phyloP scores from a whole-genome alignment of 2,888 invertebrate species.

The Cerastis rubricosa region DNA sequence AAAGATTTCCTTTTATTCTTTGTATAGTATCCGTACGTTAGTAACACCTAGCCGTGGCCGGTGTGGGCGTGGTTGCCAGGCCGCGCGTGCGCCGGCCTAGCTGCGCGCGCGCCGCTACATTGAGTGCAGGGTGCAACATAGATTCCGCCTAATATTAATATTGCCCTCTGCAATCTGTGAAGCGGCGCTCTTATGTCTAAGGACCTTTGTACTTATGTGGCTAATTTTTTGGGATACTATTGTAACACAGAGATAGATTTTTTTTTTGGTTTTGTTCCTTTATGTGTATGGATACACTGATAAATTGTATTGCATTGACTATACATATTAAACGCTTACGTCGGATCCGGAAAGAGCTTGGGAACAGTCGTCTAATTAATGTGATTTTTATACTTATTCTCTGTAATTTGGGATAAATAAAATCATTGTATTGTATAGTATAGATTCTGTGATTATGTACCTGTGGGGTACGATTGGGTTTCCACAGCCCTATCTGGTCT shows the following conservation, averaged over 20 bases:
- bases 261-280: conserved; percentile 91
- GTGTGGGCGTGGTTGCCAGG: conserved; percentile 68
- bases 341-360: conserved; percentile 79
- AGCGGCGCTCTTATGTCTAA: conserved; percentile 81
- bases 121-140: conserved; percentile 87
- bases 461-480: conserved; percentile 82
- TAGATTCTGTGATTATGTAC: conserved; percentile 89
- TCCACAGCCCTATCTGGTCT: conserved; percentile 82
- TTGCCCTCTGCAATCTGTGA: conserved; percentile 88
- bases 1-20: conserved; percentile 88
- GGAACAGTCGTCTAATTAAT: conserved; percentile 83
- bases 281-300: conserved; percentile 89
- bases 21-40: conserved; percentile 86
- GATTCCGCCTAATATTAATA: conserved; percentile 90
- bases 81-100: conserved; percentile 65
- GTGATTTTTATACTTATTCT: conserved; percentile 87
- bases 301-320: conserved; percentile 74
- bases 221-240: conserved; percentile 87
- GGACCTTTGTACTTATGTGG: conserved; percentile 87
- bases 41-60: conserved; percentile 82
- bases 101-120: conserved; percentile 81
- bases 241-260: conserved; percentile 81
- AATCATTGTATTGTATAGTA: conserved; percentile 78
- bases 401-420: conserved; percentile 79
- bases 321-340: conserved; percentile 83